These are phyloP conservation scores for human DNA, from an alignment of 2,113 vertebrate genomes.

Conservation along the genomic window GRCh38 chr12:15578001-15578500, in stretches of 20 bases:
- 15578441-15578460: neutral
- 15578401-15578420: neutral
- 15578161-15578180: neutral
- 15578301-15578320: neutral
- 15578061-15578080: neutral
- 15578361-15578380: neutral
- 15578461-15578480: neutral
- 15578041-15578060: neutral
- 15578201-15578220: neutral
- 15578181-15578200: neutral
- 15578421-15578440: neutral
- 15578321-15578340: neutral
- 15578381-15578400: neutral
- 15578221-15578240: neutral
- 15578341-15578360: neutral
- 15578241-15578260: neutral
- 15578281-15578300: neutral
- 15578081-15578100: neutral
- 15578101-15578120: neutral
- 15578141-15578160: neutral
- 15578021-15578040: neutral
- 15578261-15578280: neutral
- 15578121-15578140: neutral
- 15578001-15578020: neutral
- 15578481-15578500: rapidly evolving